Base-by-base conservation (phyloP, 2,888 invertebrate genomes). In the Pemphredon lugubris region DNA sequence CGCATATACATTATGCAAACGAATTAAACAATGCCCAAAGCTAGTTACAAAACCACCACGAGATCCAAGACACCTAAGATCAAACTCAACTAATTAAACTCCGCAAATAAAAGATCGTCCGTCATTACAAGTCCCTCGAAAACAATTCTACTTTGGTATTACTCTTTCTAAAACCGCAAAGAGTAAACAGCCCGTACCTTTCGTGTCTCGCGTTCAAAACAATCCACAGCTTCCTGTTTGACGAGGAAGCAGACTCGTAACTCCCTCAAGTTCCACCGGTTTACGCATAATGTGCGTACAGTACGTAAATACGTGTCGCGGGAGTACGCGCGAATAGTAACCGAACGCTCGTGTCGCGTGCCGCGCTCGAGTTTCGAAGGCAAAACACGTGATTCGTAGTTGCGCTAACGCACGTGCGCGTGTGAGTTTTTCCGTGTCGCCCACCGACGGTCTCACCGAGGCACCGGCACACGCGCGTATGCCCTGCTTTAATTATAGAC, bases 401-500 rank as follows among this genome's bases (percentile, higher is more conserved):
- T 16, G 40, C n/a, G 26, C 11, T 13, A 11, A 11, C 0, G 18
- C 9, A 44, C 32, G 2, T 14, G 9, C 18, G 42, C 18, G 18
- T 30, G 7, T 16, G 48, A 18, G 11, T 16, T 54, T 23, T 42
- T 26, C 21, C 23, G 48, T 44, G 23, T 39, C 20, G 40, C 30
- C 21, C 23, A n/a, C n/a, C 48, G 5, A 37, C 21, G 11, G 7
- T 18, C 3, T n/a, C 18, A 14, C 9, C 26, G 18, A 54, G 23
- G 23, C 34, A 13, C 39, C 14, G 16, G 54, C 45, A 30, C 58
- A 59, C 37, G 40, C 54, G 63, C 59, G 71, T 59, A 64, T 53
- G 72, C 54, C 57, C 74, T 58, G 74, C 73, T 83, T 83, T 83
- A 83, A 83, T 83, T 83, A 83, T 83, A 83, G 83, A 82, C 73